Conservation (phyloP, 2,888 invertebrate genomes). For the Fabriciana adippe region DNA sequence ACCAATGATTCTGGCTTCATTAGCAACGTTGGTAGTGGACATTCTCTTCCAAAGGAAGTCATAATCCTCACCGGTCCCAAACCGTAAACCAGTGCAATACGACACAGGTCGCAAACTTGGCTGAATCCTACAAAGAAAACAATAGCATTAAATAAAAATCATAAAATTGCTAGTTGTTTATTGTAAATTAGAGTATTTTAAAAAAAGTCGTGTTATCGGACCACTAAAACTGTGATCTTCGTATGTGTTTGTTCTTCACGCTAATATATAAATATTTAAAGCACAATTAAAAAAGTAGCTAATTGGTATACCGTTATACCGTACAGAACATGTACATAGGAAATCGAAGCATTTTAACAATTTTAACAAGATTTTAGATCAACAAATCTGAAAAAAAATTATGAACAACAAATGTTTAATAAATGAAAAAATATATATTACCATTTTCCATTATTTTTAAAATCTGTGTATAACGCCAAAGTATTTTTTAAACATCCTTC, state of each 20-base stretch:
- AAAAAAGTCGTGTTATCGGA: too few relatives aligned
- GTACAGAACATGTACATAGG: too few relatives aligned
- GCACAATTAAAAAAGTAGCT: too few relatives aligned
- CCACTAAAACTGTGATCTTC: too few relatives aligned
- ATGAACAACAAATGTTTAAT: too few relatives aligned
- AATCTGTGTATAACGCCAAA: constrained; percentile 51
- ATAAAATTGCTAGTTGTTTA: too few relatives aligned
- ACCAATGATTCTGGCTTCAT: constrained; percentile 83
- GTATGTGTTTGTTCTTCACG: too few relatives aligned
- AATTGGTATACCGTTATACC: too few relatives aligned
- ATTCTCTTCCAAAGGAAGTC: constrained; percentile 84
- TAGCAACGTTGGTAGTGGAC: constrained; percentile 78
- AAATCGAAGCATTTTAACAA: neutral
- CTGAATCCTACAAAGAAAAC: constrained; percentile 52
- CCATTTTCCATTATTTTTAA: constrained; percentile 60
- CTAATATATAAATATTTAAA: too few relatives aligned
- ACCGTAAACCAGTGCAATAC: constrained; percentile 85
- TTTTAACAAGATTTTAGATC: neutral
- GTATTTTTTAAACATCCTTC: constrained; percentile 74
- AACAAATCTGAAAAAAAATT: too few relatives aligned
- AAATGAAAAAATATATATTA: constrained; percentile 44
- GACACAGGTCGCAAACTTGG: constrained; percentile 79
- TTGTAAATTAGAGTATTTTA: too few relatives aligned
- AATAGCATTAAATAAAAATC: too few relatives aligned
- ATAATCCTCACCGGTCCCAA: constrained; percentile 83